Conservation (phyloP, 2,888 invertebrate species). For the Epistrophe eligans region DNA sequence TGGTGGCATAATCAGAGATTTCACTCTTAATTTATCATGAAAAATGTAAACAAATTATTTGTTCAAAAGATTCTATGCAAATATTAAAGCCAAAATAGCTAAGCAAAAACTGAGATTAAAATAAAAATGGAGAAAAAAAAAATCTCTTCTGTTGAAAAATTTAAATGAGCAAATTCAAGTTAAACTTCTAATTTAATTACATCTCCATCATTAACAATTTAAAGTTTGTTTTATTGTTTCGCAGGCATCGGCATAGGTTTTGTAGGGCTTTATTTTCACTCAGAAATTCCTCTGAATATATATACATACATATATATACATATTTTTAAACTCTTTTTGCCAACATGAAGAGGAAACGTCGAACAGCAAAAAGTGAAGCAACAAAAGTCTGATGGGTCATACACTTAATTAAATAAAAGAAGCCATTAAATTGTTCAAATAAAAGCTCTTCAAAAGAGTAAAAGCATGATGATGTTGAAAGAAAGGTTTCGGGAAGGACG, state of each 20-base stretch:
- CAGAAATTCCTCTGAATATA: conserved; percentile 30
- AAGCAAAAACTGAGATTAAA: background rate
- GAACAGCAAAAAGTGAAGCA: conserved; percentile 54
- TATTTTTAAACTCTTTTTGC: conserved; percentile 28
- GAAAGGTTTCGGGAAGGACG: background rate
- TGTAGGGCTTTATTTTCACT: conserved; percentile 30
- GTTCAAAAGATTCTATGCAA: background rate
- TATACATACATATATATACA: no score
- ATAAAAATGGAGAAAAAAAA: background rate
- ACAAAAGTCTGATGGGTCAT: conserved; percentile 69
- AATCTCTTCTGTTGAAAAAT: conserved; percentile 33
- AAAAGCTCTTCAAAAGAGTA: conserved; percentile 65
- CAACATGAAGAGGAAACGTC: conserved; percentile 39
- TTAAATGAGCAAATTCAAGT: conserved; percentile 51
- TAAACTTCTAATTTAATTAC: conserved; percentile 63
- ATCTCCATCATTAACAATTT: conserved; percentile 68
- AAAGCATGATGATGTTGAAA: conserved; percentile 1
- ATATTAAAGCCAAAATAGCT: background rate
- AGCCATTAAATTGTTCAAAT: conserved; percentile 73
- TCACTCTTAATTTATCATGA: background rate
- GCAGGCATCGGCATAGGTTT: background rate
- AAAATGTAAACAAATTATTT: background rate
- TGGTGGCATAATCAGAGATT: no score
- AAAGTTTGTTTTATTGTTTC: conserved; percentile 60
- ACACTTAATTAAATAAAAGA: conserved; percentile 75